These are phyloP conservation scores for Gadopsis bispinosus DNA, from an alignment of 2,797 vertebrate genomes.

Conservation along the genomic window DNA sequence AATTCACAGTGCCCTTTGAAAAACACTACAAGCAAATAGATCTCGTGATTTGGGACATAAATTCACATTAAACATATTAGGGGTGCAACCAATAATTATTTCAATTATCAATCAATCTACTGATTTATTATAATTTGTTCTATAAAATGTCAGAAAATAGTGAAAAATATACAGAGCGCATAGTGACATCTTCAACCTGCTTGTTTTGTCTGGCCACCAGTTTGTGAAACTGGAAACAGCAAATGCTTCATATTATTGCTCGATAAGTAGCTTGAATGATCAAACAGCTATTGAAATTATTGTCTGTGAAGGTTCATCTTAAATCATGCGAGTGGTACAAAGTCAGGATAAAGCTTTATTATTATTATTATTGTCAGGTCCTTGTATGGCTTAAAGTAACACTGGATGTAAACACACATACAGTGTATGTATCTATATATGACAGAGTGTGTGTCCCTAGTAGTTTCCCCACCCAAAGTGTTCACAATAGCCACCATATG, in stretches of 20 bases:
- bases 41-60: neutral
- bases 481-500: slow-evolving; percentile 51
- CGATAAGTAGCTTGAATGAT: neutral
- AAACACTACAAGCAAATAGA: neutral
- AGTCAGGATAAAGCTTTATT: neutral
- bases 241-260: neutral
- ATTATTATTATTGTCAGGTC: neutral
- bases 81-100: neutral
- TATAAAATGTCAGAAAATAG: neutral
- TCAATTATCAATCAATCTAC: neutral
- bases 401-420: neutral
- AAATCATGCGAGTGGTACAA: neutral
- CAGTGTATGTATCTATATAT: neutral
- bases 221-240: neutral
- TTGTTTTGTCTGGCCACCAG: slow-evolving; percentile 3
- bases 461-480: slow-evolving; percentile 34
- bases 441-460: slow-evolving; percentile 12
- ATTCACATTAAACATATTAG: neutral
- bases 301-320: neutral
- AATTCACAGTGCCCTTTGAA: neutral
- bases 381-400: neutral
- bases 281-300: neutral
- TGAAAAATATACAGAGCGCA: neutral
- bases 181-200: neutral
- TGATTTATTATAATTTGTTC: neutral